phyloP scores from a whole-genome alignment of 2,113 vertebrate species.

The Alosa alosa region DNA sequence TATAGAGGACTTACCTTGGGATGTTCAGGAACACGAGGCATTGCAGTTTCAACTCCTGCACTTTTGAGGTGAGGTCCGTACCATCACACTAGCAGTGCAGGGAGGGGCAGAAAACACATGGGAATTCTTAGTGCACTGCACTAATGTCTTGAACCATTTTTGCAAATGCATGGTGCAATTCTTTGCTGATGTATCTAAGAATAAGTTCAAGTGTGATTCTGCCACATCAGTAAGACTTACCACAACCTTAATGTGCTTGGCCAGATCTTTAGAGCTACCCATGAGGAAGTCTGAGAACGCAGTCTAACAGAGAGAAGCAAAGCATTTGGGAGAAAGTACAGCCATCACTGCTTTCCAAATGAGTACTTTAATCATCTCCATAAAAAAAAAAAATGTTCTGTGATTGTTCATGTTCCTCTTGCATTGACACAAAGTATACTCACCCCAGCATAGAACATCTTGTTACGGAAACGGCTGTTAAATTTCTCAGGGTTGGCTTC shows the following conservation, averaged over 20 bases:
- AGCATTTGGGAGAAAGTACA: background rate
- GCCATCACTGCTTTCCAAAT: background rate
- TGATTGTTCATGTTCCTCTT: background rate
- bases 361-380: background rate
- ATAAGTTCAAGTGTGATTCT: background rate
- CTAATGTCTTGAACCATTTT: background rate
- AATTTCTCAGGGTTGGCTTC: conserved; percentile 97
- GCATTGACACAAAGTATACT: conserved; percentile 56
- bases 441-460: conserved; percentile 98
- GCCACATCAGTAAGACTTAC: conserved; percentile 65
- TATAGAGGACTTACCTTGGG: conserved; percentile 74
- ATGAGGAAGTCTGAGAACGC: conserved; percentile 92
- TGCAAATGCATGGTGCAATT: too few species aligned
- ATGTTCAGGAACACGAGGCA: conserved; percentile 95
- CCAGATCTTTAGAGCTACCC: conserved; percentile 89
- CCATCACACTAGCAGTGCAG: conserved; percentile 80
- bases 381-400: background rate
- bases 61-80: conserved; percentile 87
- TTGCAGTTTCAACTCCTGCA: conserved; percentile 92
- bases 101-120: background rate
- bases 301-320: conserved; percentile 72
- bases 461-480: conserved; percentile 94
- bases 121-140: background rate
- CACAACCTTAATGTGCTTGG: conserved; percentile 88
- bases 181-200: background rate